Conservation (phyloP, 2,888 invertebrate genomes). For the Tetragonula carbonaria region DNA sequence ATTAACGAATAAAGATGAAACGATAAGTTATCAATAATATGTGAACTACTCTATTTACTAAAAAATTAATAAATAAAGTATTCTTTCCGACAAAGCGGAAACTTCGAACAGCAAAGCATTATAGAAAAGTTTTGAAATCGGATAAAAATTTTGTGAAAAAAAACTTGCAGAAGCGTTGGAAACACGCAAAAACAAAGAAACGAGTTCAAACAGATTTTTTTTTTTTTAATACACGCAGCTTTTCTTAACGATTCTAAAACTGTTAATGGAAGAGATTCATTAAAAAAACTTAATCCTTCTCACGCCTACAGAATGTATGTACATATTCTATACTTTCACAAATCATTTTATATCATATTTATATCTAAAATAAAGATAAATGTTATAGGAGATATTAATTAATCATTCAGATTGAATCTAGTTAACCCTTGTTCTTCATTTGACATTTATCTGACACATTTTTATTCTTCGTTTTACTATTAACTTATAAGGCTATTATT, state of each 20-base stretch:
- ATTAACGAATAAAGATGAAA: neutral
- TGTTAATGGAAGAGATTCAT: constrained; percentile 2
- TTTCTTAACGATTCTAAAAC: neutral
- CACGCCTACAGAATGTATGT: neutral
- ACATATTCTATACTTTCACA: neutral
- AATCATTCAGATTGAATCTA: too few relatives aligned
- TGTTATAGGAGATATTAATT: neutral
- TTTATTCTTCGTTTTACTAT: too few relatives aligned
- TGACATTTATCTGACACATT: too few relatives aligned
- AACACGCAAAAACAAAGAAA: neutral
- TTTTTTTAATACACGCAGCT: neutral
- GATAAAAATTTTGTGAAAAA: neutral
- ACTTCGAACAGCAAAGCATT: neutral
- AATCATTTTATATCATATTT: neutral
- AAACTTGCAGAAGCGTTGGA: neutral
- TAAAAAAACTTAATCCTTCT: neutral
- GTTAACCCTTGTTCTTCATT: too few relatives aligned
- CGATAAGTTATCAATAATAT: neutral
- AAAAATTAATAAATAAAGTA: neutral
- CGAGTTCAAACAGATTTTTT: neutral
- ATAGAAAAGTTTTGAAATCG: neutral
- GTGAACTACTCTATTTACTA: neutral
- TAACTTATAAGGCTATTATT: too few relatives aligned
- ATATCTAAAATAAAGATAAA: neutral
- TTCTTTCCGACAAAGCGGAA: neutral